Evolutionary conservation across 2,797 vertebrate genomes (phyloP), one percentile per base, ranked within the genome.

Genomic region (Siniperca scherzeri): DNA sequence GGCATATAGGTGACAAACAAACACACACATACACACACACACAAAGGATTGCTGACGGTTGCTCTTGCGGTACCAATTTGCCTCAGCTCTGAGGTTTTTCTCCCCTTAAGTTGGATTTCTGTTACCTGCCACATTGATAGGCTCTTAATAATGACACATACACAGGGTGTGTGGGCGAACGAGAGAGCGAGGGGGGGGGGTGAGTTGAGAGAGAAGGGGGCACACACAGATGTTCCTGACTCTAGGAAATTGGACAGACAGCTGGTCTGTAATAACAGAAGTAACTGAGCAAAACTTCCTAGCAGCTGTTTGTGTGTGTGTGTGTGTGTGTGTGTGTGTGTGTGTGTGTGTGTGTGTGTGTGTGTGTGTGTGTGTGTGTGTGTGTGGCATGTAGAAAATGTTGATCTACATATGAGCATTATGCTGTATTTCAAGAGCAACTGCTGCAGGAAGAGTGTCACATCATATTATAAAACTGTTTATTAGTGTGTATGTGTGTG

Each of bases 181-280:
- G 44, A 59, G 55, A 44, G 25, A 48, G 30, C 36, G 61, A 65
- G 55, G 74, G 25, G 27, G 38, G 25, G 67, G 33, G 40, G 11
- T n/a, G 25, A 17, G 38, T n/a, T n/a, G 8, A 50, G 65, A 44
- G 61, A 46, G 48, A n/a, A 27, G 48, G 77, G 55, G 79, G 59
- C 57, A 27, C 57, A 36, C 78, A 71, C 89, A 91, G 83, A 88
- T 92, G 90, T 92, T 90, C 75, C 80, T 71, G 81, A 85, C 73
- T 87, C 16, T 0, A 72, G 70, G 70, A 91, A 88, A 94, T 80
- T 83, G 85, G 59, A 73, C 82, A 85, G 74, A 87, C 92, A 94
- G 83, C 92, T 94, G 93, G 87, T 89, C 78, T 83, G 79, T 84
- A 90, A 92, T 90, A 91, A 90, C 86, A 79, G 80, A 87, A 81